phyloP scores from a whole-genome alignment of 23 tunicate species.

The Trididemnum clinides region DNA sequence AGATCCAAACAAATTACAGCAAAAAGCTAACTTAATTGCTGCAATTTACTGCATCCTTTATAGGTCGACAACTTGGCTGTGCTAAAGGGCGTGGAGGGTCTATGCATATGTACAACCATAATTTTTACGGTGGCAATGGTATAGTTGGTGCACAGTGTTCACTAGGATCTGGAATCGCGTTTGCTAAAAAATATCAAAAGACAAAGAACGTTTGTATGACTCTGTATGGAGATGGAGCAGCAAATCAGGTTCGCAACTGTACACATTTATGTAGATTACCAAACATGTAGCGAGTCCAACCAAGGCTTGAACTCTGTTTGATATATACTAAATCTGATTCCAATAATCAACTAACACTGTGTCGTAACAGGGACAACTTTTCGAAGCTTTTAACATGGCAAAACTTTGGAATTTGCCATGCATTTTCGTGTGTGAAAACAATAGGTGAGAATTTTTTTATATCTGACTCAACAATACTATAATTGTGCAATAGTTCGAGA shows the following conservation, averaged over 20 bases:
- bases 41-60: too few species aligned
- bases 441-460: too few species aligned
- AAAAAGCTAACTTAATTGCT: too few species aligned
- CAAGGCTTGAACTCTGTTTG: neutral
- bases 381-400: too few species aligned
- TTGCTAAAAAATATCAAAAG: constrained; percentile 74
- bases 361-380: too few species aligned
- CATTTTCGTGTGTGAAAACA: too few species aligned
- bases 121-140: constrained; percentile 92
- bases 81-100: constrained; percentile 92
- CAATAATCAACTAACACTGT: neutral
- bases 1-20: too few species aligned
- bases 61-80: constrained; percentile 73
- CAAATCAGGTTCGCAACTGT: constrained; percentile 59
- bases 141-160: constrained; percentile 98
- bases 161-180: constrained; percentile 87
- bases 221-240: constrained; percentile 93
- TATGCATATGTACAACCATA: constrained; percentile 80
- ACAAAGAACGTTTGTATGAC: constrained; percentile 66
- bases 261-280: too few species aligned
- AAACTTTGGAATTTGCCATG: too few species aligned
- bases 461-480: too few species aligned
- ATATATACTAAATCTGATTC: neutral
- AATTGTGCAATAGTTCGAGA: too few species aligned
- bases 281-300: neutral